Base-by-base conservation (phyloP, 2,888 invertebrate genomes). In the Hoplodrina ambigua region DNA sequence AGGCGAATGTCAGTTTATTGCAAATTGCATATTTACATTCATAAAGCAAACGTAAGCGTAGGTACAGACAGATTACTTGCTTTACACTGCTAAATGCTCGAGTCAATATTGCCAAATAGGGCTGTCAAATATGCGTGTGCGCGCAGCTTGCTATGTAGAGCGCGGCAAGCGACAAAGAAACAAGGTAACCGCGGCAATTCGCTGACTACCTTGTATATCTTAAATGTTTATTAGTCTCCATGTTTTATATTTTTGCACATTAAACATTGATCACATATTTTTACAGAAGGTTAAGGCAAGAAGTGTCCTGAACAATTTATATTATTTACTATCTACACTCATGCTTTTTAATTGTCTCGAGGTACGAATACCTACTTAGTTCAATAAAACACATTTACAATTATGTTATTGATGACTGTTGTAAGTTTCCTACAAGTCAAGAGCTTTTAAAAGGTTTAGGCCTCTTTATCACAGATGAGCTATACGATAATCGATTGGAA, bases 1-100 rank as follows among this genome's bases (percentile, higher is more conserved):
- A 73, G 64, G 83, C 85, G 85, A 86, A 80, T 85, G 81, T 83
- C 82, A 81, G 78, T 87, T 86, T 85, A 87, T 89, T 88, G 88
- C 86, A 82, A 88, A 87, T 85, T 85, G 81, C 87, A 90, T 90
- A 88, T 91, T 92, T 90, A 85, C 86, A 86, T 87, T 85, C 84
- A 81, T 83, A 81, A 83, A 81, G 82, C 74, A 85, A 86, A 86
- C 71, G 60, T 84, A 72, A 76, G 76, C 73, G 72, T 81, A 75
- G 79, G 75, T 70, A 80, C 86, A 79, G 82, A 81, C 86, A 79
- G 82, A 81, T 83, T 84, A 84, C 79, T 82, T 83, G 83, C 82
- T 77, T 84, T 81, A 71, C 62, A 73, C 75, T 73, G 85, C 81
- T 89, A 91, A 90, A 87, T 84, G 72, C 63, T 81, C 61, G 68